Percentiles rank a stretch among this genome's conserved stretches.
These are phyloP conservation scores for Cydia strobilella DNA, from an alignment of 1,140 invertebrate species.

Conservation along the genomic window DNA sequence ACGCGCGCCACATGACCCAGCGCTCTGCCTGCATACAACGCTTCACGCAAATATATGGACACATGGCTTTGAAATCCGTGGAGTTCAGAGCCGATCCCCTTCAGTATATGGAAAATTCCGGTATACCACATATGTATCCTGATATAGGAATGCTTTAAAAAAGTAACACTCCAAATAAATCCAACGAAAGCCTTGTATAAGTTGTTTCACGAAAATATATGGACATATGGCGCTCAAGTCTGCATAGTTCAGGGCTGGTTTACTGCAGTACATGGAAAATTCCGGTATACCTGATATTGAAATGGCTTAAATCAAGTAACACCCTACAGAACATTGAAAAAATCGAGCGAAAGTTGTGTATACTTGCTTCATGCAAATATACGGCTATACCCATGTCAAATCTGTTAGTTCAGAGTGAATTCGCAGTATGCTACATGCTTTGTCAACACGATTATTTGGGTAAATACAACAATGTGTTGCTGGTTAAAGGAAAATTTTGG, in stretches of 20 bases:
- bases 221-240: slow-evolving; percentile 92
- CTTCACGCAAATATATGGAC: slow-evolving; percentile 91
- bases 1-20: slow-evolving; percentile 95
- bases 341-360: no score
- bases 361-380: no score
- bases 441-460: no score
- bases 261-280: slow-evolving; percentile 93
- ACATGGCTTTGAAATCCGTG: slow-evolving; percentile 93
- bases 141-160: slow-evolving; percentile 94
- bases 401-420: no score
- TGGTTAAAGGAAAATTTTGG: no score
- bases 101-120: slow-evolving; percentile 88
- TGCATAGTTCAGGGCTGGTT: slow-evolving; percentile 96
- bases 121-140: slow-evolving; percentile 86
- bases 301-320: slow-evolving; percentile 3
- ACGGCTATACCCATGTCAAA: no score
- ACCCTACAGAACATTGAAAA: no score
- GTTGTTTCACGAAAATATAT: slow-evolving; percentile 89
- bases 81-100: slow-evolving; percentile 98
- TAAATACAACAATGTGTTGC: no score
- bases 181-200: no score
- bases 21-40: slow-evolving; percentile 95
- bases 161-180: background rate
- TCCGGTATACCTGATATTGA: background rate
- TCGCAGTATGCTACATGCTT: no score